These are phyloP conservation scores for Piaya cayana DNA, from an alignment of 2,113 vertebrate genomes.

Conservation along the genomic window DNA sequence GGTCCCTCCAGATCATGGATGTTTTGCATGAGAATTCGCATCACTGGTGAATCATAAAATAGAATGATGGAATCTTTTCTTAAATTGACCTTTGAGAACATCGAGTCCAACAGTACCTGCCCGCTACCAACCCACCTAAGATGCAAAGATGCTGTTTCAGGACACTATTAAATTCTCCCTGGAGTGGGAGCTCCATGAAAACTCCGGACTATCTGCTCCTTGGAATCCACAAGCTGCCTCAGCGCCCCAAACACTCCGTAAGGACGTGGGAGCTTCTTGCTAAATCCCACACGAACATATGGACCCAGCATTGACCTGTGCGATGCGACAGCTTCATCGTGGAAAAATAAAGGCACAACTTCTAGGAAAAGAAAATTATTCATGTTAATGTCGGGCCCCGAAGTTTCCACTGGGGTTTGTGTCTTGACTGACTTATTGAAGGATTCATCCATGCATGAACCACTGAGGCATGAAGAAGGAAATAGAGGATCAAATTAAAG, in stretches of 20 bases:
- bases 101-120: too few relatives aligned
- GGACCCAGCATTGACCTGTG: not conserved
- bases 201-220: not conserved
- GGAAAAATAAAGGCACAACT: not conserved
- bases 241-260: rapidly evolving
- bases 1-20: not conserved
- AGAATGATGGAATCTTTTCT: too few relatives aligned
- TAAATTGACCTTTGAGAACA: too few relatives aligned
- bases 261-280: not conserved
- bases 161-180: not conserved
- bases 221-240: not conserved
- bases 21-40: not conserved
- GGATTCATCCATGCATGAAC: constrained; percentile 72
- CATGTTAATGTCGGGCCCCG: not conserved
- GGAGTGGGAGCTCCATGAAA: not conserved
- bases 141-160: not conserved
- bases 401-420: constrained; percentile 28
- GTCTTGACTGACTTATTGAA: constrained; percentile 72
- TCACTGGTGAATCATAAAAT: too few relatives aligned
- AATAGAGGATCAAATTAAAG: not conserved
- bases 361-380: constrained; percentile 8
- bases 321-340: not conserved
- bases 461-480: constrained; percentile 37
- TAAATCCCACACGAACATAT: too few relatives aligned
- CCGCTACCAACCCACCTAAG: too few relatives aligned